Base-by-base conservation (phyloP, 2,113 vertebrate genomes). In the Alexandromys fortis region DNA sequence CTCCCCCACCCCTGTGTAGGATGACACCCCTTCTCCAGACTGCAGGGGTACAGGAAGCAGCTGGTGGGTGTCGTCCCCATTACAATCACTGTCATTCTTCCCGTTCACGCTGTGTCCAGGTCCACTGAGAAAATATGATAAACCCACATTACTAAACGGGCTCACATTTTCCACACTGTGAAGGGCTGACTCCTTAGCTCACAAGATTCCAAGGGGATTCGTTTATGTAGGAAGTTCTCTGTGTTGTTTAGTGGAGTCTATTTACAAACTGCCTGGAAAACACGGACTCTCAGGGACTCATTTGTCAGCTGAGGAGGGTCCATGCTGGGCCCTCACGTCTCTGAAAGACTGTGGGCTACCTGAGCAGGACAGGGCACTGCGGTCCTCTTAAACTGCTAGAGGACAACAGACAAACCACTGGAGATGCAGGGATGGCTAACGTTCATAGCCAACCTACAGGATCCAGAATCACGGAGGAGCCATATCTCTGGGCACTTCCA, bases 51-150 rank as follows among this genome's bases (percentile, higher is more conserved):
- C 91, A 95, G 86, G 58, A 24, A 63, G n/a, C 85, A 38, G 7
- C 26, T 75, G 86, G 49, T 19, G n/a, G 24, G 33, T 70, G 65
- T 52, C 49, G 26, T 21, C 72, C 68, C 28, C 8, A 2, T 35
- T 7, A 58, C 21, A 81, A 22, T 22, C 13, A 49, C 75, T 38
- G 26, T 83, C 21, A 73, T 22, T 28, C n/a, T 55, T 86, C 12
- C 63, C 24, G 1, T 17, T 10, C 2, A 3, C 0, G 0, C 77
- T 22, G 19, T 24, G 38, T 38, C 68, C 11, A 52, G 45, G 22
- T 47, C n/a, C n/a, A 13, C 61, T 33, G 33, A 78, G 89, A 68
- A 88, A 87, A 86, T 19, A 30, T 65, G 19, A 85, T 30, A 63
- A 9, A 7, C 6, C n/a, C 30, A 16, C 26, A 1, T 14, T 38